Base-by-base conservation (phyloP, 2,797 vertebrate genomes). In the Chaunax sp. region DNA sequence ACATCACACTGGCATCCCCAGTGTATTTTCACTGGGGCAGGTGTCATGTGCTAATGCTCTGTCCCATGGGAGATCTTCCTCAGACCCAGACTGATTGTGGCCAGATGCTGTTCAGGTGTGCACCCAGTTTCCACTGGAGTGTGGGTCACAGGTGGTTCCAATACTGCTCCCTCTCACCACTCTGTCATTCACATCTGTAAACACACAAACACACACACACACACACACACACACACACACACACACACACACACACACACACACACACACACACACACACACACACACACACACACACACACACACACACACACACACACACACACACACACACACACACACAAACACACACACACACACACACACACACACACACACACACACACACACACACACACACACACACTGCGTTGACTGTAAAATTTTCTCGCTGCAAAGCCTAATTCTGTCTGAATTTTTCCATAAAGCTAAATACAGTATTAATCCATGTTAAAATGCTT, bases 71-170 rank as follows among this genome's bases (percentile, higher is more conserved):
- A 86, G 69, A 81, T 51, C 64, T 81, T 83, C 63, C 73, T 82
- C 75, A 78, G 72, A 78, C 75, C 75, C 73, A 18, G 66, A 69
- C 47, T 77, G 84, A 78, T 57, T 74, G 91, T 89, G 86, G 83
- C 90, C 93, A 93, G 93, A 93, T 94, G 94, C 82, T 85, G 92
- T 82, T 95, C 93, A 94, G 95, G 94, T 95, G 93, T 77, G 83
- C 71, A 63, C 73, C 67, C 82, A 43, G 72, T 89, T 89, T 88
- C 84, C 62, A 81, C 89, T 86, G 85, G 67, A 80, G 70, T 57
- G 69, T 33, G 59, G 92, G 89, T 90, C 90, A 74, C 94, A 94
- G 92, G 92, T 94, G 92, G 76, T 77, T 82, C 76, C 76, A 72
- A 37, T 72, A 64, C 79, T 63, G 60, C 75, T 82, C 53, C 43